phyloP scores from a whole-genome alignment of 2,888 invertebrate species.

The Eilema griseolum region DNA sequence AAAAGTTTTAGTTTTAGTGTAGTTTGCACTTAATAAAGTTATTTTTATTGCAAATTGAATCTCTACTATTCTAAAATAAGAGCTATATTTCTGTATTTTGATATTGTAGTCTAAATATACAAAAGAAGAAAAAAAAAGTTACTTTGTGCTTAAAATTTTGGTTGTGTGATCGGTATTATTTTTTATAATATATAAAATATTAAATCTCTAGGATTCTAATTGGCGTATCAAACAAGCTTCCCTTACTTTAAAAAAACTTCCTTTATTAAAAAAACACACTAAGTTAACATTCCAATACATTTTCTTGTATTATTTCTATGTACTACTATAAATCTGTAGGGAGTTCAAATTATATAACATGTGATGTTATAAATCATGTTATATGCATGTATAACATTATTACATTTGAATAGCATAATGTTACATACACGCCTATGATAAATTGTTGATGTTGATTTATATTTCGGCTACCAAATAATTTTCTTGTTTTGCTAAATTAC shows the following conservation, averaged over 20 bases:
- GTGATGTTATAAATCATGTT: neutral
- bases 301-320: neutral
- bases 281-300: neutral
- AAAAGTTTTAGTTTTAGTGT: neutral
- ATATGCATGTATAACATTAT: neutral
- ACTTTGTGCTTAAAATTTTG: neutral
- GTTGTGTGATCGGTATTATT: conserved; percentile 8
- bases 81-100: conserved; percentile 3
- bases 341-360: neutral
- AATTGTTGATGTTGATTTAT: too few species aligned
- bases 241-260: neutral
- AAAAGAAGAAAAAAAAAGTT: neutral
- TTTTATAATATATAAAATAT: neutral
- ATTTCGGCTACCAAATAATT: neutral
- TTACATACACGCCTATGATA: neutral
- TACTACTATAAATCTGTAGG: neutral
- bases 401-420: neutral
- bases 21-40: neutral
- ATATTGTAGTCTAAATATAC: neutral
- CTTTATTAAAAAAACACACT: neutral
- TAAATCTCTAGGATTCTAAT: neutral
- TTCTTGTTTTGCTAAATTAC: neutral
- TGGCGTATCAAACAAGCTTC: neutral
- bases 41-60: neutral
- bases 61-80: neutral